These are phyloP conservation scores for Thera britannica DNA, from an alignment of 2,888 invertebrate genomes.

Conservation along the genomic window DNA sequence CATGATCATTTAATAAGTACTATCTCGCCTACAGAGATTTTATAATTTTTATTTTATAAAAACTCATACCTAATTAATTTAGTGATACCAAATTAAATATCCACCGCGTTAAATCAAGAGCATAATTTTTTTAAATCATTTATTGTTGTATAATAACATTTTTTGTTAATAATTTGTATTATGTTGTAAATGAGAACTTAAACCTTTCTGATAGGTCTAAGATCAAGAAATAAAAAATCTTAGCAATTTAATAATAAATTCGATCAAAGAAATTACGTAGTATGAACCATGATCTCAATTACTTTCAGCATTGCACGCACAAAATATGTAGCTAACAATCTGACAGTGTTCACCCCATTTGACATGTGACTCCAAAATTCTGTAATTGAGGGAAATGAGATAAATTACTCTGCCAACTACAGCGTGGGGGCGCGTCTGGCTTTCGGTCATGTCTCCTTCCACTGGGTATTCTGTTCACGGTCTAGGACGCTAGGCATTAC, in stretches of 20 bases:
- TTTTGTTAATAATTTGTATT: too few species aligned
- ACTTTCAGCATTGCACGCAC: conserved; percentile 45
- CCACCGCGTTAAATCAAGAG: too few species aligned
- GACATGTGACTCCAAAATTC: conserved; percentile 71
- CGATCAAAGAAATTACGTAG: conserved; percentile 3
- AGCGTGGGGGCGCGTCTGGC: conserved; percentile 6
- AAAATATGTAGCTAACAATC: conserved; percentile 58
- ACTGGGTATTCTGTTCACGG: conserved; percentile 20
- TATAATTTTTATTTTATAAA: too few species aligned
- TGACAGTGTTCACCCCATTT: conserved; percentile 65
- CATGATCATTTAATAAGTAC: too few species aligned
- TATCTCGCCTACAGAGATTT: too few species aligned
- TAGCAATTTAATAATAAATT: neutral
- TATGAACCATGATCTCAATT: conserved; percentile 36
- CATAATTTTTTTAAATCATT: too few species aligned
- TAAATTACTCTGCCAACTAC: conserved; percentile 59
- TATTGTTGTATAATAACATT: too few species aligned
- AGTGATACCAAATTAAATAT: too few species aligned
- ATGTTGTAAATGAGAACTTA: too few species aligned
- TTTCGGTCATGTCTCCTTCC: conserved; percentile 14
- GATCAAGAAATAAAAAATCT: neutral
- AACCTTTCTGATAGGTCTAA: too few species aligned
- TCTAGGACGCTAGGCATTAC: conserved; percentile 20
- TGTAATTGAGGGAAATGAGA: conserved; percentile 79
- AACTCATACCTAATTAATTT: too few species aligned